Evolutionary conservation across 2,113 vertebrate genomes (phyloP).

Genomic region (Myodes glareolus): DNA sequence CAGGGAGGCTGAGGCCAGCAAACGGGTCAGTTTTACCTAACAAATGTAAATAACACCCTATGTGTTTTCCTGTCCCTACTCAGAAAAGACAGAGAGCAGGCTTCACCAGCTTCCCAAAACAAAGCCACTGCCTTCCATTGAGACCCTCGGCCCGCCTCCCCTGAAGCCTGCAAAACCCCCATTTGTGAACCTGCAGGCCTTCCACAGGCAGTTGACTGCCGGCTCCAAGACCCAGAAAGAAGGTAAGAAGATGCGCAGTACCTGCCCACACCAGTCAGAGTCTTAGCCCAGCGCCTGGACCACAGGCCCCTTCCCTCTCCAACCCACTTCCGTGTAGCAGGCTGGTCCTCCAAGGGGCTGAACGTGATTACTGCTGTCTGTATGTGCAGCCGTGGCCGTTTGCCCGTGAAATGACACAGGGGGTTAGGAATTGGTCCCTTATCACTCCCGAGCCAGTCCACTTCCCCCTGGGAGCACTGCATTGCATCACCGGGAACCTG

Average conservation of each 20-base stretch:
- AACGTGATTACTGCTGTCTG: background rate
- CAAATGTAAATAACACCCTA: background rate
- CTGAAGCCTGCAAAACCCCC: conserved; percentile 85
- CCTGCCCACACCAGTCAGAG: background rate
- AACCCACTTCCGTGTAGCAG: background rate
- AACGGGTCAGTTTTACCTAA: background rate
- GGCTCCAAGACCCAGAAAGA: conserved; percentile 13
- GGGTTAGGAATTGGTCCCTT: conserved; percentile 43
- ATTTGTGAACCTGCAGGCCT: conserved; percentile 73
- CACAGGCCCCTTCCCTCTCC: background rate
- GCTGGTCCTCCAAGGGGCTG: background rate
- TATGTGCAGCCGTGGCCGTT: background rate
- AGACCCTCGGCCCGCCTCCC: conserved; percentile 82
- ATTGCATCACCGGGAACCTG: conserved; percentile 55
- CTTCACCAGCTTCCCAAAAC: conserved; percentile 77
- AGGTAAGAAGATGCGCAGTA: conserved; percentile 51
- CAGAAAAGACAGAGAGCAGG: background rate
- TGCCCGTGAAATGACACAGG: background rate
- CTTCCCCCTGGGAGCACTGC: conserved; percentile 11
- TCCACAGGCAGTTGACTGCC: background rate
- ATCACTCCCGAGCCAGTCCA: conserved; percentile 31
- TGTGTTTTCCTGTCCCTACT: background rate
- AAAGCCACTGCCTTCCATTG: conserved; percentile 80
- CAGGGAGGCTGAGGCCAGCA: background rate
- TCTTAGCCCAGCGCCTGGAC: accelerated